Base-by-base conservation (phyloP, 2,888 invertebrate species). In the Callinectes sapidus region DNA sequence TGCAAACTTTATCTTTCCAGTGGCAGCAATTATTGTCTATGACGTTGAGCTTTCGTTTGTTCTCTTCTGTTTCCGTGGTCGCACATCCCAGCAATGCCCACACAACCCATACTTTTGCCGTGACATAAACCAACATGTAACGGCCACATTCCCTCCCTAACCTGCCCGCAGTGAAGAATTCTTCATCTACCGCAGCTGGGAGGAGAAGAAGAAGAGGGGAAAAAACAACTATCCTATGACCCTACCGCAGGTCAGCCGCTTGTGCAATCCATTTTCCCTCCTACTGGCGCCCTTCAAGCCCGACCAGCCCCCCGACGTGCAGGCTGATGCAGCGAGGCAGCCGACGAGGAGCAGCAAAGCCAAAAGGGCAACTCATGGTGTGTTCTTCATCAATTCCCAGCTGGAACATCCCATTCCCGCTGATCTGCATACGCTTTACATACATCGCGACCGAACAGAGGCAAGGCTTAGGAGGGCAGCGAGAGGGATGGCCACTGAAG, bases 361-460 rank as follows among this genome's bases (percentile, higher is more conserved):
- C 89, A 89, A 89, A 87, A 89, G 89, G 89, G 66, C 89, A 89
- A 48, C 89, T 89, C 77, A 89, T 89, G 89, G 89, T 48, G 42
- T 89, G 89, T 89, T 77, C 77, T 89, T 89, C 89, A 89, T 89
- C 89, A 89, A 89, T 89, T 89, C 89, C 89, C 89, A 77, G 77
- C 89, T 89, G 89, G 71, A 89, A 89, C 89, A 89, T 89, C 89
- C 89, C 71, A 89, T 89, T 71, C 89, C 71, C 42, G 48, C 89
- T 89, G 71, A 89, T 89, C 89, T 89, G 77, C 89, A 89, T 89
- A 89, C 71, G 32, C 89, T 89, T 89, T 89, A 89, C 89, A 89
- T 89, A 89, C 89, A 89, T 77, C 77, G 71, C 61, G 55, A 39
- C 89, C 39, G 66, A 32, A 71, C 66, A 61, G 39, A 71, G 87